Evolutionary conservation across 2,113 vertebrate genomes (phyloP).

Genomic region (Prinia subflava): DNA sequence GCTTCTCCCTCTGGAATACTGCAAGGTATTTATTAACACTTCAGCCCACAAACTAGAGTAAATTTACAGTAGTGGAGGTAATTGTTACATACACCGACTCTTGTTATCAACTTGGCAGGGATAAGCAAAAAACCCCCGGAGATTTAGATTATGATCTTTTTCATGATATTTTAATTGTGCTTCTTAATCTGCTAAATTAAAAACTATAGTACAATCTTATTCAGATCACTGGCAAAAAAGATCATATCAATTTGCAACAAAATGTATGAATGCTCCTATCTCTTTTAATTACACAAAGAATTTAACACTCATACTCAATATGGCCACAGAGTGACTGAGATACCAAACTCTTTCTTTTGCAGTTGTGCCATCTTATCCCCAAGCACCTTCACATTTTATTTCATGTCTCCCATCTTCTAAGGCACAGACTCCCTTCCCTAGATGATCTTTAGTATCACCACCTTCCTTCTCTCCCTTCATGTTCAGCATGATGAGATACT

Average conservation of each 20-base stretch:
- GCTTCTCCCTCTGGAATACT: slow-evolving; percentile 71
- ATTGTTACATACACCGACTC: slow-evolving; percentile 72
- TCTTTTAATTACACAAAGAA: slow-evolving; percentile 69
- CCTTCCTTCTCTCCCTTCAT: background rate
- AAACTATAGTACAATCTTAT: slow-evolving; percentile 73
- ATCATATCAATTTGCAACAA: slow-evolving; percentile 74
- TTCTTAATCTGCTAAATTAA: slow-evolving; percentile 82
- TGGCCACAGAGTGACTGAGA: slow-evolving; percentile 31
- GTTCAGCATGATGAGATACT: background rate
- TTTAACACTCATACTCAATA: slow-evolving; percentile 59
- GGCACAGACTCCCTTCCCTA: background rate
- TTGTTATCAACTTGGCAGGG: slow-evolving; percentile 73
- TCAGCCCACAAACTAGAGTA: slow-evolving; percentile 71
- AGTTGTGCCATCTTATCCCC: background rate
- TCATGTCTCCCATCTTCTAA: background rate
- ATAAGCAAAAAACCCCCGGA: slow-evolving; percentile 59
- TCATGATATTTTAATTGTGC: slow-evolving; percentile 82
- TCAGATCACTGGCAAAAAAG: slow-evolving; percentile 76
- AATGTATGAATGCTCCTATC: slow-evolving; percentile 63
- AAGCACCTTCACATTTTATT: background rate
- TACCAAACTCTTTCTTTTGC: background rate
- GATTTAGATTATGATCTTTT: slow-evolving; percentile 77
- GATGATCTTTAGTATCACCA: background rate
- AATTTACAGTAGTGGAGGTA: slow-evolving; percentile 73
- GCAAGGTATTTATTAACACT: slow-evolving; percentile 79